Conservation (phyloP, 1,140 invertebrate genomes). For the Diploscapter pachys region DNA sequence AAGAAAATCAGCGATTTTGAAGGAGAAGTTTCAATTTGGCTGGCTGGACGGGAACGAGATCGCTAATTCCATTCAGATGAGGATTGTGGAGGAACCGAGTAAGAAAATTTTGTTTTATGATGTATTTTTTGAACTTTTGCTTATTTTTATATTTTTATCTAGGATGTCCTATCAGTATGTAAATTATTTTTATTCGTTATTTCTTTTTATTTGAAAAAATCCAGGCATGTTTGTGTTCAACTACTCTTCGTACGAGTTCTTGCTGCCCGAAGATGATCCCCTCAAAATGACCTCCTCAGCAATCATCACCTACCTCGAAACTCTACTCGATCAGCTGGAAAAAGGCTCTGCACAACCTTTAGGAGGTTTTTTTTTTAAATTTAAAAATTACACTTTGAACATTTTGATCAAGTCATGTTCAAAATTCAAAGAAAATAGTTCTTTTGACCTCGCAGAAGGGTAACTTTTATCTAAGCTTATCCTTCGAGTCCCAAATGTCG, state of each 20-base stretch:
- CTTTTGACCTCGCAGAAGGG: no score
- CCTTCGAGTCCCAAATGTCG: no score
- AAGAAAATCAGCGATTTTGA: conserved; percentile 37
- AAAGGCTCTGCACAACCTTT: background rate
- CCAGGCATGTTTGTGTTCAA: conserved; percentile 76
- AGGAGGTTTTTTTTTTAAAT: conserved; percentile 13
- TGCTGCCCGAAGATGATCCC: conserved; percentile 76
- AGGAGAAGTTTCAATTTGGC: conserved; percentile 79
- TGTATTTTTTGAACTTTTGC: no score
- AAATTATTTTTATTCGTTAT: no score
- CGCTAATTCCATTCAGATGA: conserved; percentile 85
- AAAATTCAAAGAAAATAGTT: no score
- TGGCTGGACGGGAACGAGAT: conserved; percentile 79
- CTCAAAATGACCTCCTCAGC: conserved; percentile 53
- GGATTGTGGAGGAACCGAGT: conserved; percentile 70
- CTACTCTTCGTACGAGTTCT: conserved; percentile 81
- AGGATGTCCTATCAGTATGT: no score
- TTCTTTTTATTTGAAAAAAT: no score
- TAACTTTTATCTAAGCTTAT: no score
- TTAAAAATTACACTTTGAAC: background rate
- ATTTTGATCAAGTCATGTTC: background rate
- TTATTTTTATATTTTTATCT: no score
- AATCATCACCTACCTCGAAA: conserved; percentile 56
- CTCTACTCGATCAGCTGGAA: conserved; percentile 11
- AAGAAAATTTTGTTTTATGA: no score